These are phyloP conservation scores for Laticauda laticaudata DNA, from an alignment of 2,113 vertebrate species.

Conservation along the genomic window DNA sequence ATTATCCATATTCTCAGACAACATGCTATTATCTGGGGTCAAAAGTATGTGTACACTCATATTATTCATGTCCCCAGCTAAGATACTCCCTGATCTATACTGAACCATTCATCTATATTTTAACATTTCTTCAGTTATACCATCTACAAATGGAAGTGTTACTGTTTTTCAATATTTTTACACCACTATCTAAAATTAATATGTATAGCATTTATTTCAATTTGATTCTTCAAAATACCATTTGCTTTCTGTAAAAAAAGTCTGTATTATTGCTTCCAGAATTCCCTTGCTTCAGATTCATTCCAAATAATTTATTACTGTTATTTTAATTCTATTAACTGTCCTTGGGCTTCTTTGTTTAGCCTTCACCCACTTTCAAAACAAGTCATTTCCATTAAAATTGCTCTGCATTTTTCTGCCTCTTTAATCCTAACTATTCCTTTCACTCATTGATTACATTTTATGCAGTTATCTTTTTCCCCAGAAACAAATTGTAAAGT, in stretches of 20 bases:
- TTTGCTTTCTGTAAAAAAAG: not conserved
- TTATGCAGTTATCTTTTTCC: not conserved
- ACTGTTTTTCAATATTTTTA: not conserved
- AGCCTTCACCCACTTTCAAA: not conserved
- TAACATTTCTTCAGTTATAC: not conserved
- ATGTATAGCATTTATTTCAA: not conserved
- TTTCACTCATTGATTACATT: not conserved
- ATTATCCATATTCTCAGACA: not conserved
- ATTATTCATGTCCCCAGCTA: not conserved
- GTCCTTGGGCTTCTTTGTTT: not conserved
- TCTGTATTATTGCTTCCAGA: not conserved
- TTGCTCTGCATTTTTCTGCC: not conserved
- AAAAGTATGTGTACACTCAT: not conserved
- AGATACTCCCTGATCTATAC: not conserved
- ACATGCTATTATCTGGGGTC: not conserved
- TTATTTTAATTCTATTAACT: not conserved
- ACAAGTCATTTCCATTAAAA: not conserved
- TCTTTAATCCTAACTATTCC: not conserved
- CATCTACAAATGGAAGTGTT: not conserved
- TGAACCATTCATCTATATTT: not conserved
- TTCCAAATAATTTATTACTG: not conserved
- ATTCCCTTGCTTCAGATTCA: not conserved
- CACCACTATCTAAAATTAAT: not conserved
- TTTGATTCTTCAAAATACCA: not conserved
- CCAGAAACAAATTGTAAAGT: not conserved